phyloP scores from a whole-genome alignment of 2,888 invertebrate species.

The Trichogramma evanescens region DNA sequence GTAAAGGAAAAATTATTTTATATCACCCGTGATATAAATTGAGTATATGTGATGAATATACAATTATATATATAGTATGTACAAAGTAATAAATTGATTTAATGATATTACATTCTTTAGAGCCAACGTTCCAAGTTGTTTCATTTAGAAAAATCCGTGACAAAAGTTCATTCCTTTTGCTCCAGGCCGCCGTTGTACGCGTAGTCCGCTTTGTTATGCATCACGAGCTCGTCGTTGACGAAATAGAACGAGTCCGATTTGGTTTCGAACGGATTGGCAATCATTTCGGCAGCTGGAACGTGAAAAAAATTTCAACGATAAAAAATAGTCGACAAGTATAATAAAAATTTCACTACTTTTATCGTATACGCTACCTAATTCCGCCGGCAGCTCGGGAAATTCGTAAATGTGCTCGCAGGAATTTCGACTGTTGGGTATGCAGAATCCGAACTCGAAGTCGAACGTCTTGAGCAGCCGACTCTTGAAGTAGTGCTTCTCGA shows the following conservation, averaged over 20 bases:
- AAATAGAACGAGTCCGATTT: slow-evolving; percentile 99
- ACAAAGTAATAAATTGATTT: slow-evolving; percentile 22
- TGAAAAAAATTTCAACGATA: slow-evolving; percentile 8
- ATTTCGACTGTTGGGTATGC: slow-evolving; percentile 95
- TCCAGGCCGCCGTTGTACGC: slow-evolving; percentile 84
- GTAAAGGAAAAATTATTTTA: slow-evolving; percentile 1
- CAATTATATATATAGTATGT: slow-evolving; percentile 20
- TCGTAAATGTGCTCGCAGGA: slow-evolving; percentile 99
- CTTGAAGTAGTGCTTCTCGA: slow-evolving; percentile 92
- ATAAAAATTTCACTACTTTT: neutral
- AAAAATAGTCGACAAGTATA: no score
- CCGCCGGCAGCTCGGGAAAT: slow-evolving; percentile 82
- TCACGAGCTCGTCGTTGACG: slow-evolving; percentile 91
- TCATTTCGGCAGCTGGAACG: slow-evolving; percentile 90
- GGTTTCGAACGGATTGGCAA: slow-evolving; percentile 90
- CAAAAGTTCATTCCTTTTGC: slow-evolving; percentile 47
- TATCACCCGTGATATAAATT: slow-evolving; percentile 14
- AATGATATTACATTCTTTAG: slow-evolving; percentile 5
- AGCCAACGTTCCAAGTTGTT: slow-evolving; percentile 7
- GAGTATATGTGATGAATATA: slow-evolving; percentile 16
- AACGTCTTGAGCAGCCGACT: slow-evolving; percentile 92
- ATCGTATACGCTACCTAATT: slow-evolving; percentile 64
- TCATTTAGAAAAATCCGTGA: neutral
- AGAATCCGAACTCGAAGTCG: slow-evolving; percentile 99
- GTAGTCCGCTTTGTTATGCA: slow-evolving; percentile 99